A percentile compares a stretch with the other conserved stretches of the same genome.
These are phyloP conservation scores for Apaloderma vittatum DNA, from an alignment of 2,113 vertebrate species.

Conservation along the genomic window DNA sequence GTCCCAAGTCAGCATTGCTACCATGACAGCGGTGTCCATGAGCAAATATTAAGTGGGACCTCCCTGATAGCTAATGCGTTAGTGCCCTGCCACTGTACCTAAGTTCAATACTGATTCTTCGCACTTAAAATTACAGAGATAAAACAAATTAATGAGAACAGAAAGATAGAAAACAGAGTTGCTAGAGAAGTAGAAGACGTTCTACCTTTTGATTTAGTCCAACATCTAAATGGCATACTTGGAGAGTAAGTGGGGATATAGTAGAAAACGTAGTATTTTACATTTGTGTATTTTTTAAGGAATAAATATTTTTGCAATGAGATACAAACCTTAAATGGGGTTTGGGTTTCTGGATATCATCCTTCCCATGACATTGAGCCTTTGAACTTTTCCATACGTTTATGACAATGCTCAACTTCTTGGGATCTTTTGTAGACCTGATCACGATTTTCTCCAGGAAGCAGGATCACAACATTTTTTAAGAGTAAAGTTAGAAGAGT, in stretches of 20 bases:
- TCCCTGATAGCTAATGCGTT: not conserved
- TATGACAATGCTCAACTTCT: constrained; percentile 56
- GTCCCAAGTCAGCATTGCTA: not conserved
- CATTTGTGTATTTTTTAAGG: constrained; percentile 81
- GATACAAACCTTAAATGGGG: constrained; percentile 41
- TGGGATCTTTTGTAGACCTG: constrained; percentile 50
- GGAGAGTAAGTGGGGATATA: constrained; percentile 54
- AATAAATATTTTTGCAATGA: constrained; percentile 82
- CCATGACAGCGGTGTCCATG: not conserved
- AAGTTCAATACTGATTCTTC: not conserved
- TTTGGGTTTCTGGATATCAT: constrained; percentile 71
- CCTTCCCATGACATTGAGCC: not conserved
- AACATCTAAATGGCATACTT: not conserved
- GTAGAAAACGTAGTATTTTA: constrained; percentile 69
- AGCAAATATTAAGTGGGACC: not conserved
- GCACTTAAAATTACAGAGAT: not conserved
- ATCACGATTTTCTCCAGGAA: constrained; percentile 8
- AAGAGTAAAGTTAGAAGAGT: not conserved
- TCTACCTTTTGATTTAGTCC: not conserved
- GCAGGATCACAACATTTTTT: constrained; percentile 16
- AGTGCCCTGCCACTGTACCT: not conserved
- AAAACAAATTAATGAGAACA: not conserved
- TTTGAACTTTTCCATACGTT: constrained; percentile 53
- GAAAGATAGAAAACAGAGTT: not conserved
- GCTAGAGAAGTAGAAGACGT: not conserved